Evolutionary conservation across 2,113 vertebrate species (phyloP), one percentile per base, ranked within the genome.

Genomic region (Gopherus flavomarginatus): DNA sequence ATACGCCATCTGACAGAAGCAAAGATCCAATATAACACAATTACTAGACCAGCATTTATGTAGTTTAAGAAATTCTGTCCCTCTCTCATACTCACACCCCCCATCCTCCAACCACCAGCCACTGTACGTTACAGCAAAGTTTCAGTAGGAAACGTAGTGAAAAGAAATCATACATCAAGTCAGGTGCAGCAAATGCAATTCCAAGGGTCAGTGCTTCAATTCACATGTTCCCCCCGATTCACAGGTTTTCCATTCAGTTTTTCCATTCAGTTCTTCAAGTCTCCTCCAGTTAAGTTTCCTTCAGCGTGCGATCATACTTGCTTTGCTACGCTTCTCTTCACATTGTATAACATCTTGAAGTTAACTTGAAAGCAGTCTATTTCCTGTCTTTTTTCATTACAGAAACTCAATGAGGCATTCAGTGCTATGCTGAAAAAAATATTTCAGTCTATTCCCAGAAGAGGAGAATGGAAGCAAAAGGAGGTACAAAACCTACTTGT

Each of bases 151-250:
- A 75, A 75, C 21, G 5, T 26, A 75, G 0, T 1, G 53, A 47
- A 22, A 50, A 11, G 19, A 49, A 7, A 77, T 47, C 1, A 3
- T 6, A n/a, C 0, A 0, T 38, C 65, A 11, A 31, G 79, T 1
- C 49, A 24, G 42, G 2, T 2, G 72, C 50, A 44, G 50, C 35
- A 11, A 1, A 0, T 0, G 3, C 1, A 38, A 8, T 0, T 4
- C 19, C 0, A 27, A 86, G 62, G 83, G n/a, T 8, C 38, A 65
- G 50, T 13, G 53, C 1, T n/a, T 77, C 1, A 0, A 44, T 44
- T 77, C 38, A 77, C 38, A 26, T 26, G 44, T 75, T 26, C 72
- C 17, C 35, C 31, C n/a, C 13, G 0, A 77, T 77, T 77, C n/a
- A 77, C 72, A 44, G 21, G 12, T 44, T 44, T 44, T 14, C 72